Evolutionary conservation across 1,140 invertebrate species (phyloP).

Genomic region (Chymomyza costata): DNA sequence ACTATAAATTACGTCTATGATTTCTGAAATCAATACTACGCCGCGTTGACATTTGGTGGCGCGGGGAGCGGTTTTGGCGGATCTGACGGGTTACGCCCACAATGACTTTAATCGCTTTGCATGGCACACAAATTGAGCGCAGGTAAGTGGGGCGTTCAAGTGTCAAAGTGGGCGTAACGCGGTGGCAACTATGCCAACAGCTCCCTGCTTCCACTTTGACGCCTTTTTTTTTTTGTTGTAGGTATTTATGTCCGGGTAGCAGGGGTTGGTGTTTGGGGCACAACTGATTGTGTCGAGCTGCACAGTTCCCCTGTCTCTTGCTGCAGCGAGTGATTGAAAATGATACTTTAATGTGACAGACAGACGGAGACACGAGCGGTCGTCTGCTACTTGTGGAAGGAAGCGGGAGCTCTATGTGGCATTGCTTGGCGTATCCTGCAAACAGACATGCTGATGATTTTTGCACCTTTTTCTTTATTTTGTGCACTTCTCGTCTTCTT

Average conservation of each 20-base stretch:
- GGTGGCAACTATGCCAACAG: not conserved
- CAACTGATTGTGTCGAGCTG: slow-evolving; percentile 28
- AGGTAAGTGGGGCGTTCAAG: slow-evolving; percentile 3
- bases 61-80: not conserved
- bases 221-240: too few relatives aligned
- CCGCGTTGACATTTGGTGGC: not conserved
- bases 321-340: slow-evolving; percentile 67
- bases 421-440: slow-evolving; percentile 17
- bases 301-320: too few relatives aligned
- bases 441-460: slow-evolving; percentile 65
- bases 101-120: slow-evolving; percentile 54
- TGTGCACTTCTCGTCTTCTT: not conserved
- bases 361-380: slow-evolving; percentile 13
- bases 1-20: slow-evolving; percentile 52
- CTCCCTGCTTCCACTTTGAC: too few relatives aligned
- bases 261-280: not conserved
- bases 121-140: slow-evolving; percentile 7
- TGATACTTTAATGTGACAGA: slow-evolving; percentile 70
- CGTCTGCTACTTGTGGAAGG: not conserved
- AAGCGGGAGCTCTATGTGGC: not conserved
- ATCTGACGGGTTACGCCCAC: slow-evolving; percentile 1
- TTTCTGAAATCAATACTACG: slow-evolving; percentile 55
- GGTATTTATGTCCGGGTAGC: too few relatives aligned
- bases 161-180: slow-evolving; percentile 12
- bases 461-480: slow-evolving; percentile 61